Evolutionary conservation across 30 jellyfish, hydroid and myxozoan species (phyloP).

Genomic region (Aurelia sp.): DNA sequence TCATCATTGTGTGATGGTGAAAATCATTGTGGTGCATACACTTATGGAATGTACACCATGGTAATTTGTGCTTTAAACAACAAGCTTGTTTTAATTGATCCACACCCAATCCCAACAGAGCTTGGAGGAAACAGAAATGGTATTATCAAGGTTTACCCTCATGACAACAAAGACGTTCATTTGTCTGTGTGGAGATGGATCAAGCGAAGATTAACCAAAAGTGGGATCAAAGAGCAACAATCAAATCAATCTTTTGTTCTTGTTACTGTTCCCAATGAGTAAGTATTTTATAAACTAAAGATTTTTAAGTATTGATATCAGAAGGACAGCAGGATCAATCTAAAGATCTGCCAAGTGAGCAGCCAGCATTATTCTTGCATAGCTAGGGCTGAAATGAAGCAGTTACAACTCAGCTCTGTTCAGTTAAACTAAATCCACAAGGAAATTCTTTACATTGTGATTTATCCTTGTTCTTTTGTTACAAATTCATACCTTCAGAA

Average conservation of each 20-base stretch:
- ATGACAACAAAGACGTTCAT: conserved; percentile 25
- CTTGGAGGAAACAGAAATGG: conserved; percentile 30
- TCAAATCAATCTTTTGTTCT: not conserved
- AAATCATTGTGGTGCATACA: conserved; percentile 16
- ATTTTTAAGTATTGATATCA: no score
- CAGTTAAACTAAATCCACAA: no score
- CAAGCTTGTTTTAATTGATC: conserved; percentile 13
- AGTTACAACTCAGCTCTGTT: no score
- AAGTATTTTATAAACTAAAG: no score
- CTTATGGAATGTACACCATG: conserved; percentile 33
- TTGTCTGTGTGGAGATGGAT: conserved; percentile 33
- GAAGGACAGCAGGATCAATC: not conserved
- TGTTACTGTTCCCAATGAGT: no score
- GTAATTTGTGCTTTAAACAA: conserved; percentile 29
- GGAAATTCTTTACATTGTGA: no score
- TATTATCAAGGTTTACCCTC: conserved; percentile 28
- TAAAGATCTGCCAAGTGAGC: not conserved
- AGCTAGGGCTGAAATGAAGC: no score
- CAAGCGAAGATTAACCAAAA: conserved; percentile 18
- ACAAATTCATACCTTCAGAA: no score
- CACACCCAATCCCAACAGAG: conserved; percentile 38
- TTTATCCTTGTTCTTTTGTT: no score
- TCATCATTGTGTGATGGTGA: conserved; percentile 30
- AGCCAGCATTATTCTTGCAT: not conserved
- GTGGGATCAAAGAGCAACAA: conserved; percentile 22